Evolutionary conservation across 2,113 vertebrate species (phyloP).

Genomic region (Lophius piscatorius): DNA sequence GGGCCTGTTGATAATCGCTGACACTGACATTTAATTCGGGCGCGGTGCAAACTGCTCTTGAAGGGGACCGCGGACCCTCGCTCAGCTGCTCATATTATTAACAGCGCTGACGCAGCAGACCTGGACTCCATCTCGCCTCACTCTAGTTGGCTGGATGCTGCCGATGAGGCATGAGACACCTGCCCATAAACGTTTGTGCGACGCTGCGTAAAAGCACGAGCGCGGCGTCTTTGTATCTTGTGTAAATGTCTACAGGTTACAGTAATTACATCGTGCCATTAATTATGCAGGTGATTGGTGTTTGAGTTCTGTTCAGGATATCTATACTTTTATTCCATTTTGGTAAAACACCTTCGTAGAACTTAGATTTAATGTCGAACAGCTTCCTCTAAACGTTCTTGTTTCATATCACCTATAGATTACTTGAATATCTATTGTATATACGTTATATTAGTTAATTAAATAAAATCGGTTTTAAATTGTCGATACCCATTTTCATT

Average conservation of each 20-base stretch:
- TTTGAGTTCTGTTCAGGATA: neutral
- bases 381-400: too few species aligned
- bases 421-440: too few species aligned
- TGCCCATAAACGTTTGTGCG: neutral
- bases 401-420: too few species aligned
- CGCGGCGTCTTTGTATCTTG: conserved; percentile 3
- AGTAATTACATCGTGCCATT: too few species aligned
- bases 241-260: conserved; percentile 8
- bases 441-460: too few species aligned
- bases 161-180: conserved; percentile 13
- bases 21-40: conserved; percentile 83
- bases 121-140: conserved; percentile 1
- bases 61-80: conserved; percentile 36
- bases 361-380: conserved; percentile 37
- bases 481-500: too few species aligned
- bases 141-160: neutral
- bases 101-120: conserved; percentile 34
- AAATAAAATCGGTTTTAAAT: too few species aligned
- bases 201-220: neutral
- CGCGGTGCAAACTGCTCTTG: conserved; percentile 32
- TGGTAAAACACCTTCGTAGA: conserved; percentile 22
- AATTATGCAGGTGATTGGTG: neutral
- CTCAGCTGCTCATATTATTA: conserved; percentile 46
- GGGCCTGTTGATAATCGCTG: conserved; percentile 63
- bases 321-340: conserved; percentile 10